Conservation (phyloP, 1,140 invertebrate species). For the Drosophila jambulina region DNA sequence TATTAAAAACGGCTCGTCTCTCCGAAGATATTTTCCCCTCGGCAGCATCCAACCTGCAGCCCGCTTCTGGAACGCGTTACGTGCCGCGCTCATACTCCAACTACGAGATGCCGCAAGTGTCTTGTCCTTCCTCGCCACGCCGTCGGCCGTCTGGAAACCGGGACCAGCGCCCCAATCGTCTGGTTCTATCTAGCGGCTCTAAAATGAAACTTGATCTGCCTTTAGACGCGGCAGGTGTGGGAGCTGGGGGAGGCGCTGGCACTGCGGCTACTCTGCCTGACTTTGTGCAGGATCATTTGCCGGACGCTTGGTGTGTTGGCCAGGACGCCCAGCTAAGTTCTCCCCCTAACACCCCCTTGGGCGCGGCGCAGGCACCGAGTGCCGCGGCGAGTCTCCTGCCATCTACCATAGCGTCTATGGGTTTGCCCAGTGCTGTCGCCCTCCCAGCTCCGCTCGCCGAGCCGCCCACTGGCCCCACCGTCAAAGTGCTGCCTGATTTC, state of each 20-base stretch:
- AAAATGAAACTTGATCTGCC: conserved; percentile 80
- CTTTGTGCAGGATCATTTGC: conserved; percentile 88
- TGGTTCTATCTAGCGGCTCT: conserved; percentile 51
- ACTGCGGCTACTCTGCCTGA: conserved; percentile 86
- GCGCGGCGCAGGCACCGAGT: conserved; percentile 77
- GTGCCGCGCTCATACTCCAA: conserved; percentile 83
- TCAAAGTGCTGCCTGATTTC: conserved; percentile 89
- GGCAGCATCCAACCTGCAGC: conserved; percentile 53
- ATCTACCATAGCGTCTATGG: conserved; percentile 16
- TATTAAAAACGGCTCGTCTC: neutral
- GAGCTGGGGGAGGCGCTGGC: conserved; percentile 29
- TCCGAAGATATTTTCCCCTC: conserved; percentile 67
- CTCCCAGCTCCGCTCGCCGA: conserved; percentile 30
- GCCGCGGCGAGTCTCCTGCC: conserved; percentile 65
- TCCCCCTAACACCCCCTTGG: conserved; percentile 75
- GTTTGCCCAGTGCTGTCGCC: conserved; percentile 33
- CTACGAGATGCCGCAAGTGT: conserved; percentile 75
- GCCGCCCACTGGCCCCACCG: conserved; percentile 43
- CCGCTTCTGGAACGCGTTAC: conserved; percentile 55
- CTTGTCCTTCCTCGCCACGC: conserved; percentile 60
- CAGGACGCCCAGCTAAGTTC: conserved; percentile 76
- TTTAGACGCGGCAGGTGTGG: conserved; percentile 46
- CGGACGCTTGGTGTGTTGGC: conserved; percentile 86
- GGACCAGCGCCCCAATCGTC: conserved; percentile 66
- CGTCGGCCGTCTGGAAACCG: conserved; percentile 55